phyloP scores from a whole-genome alignment of 2,113 vertebrate genomes.

The Amia ocellicauda region DNA sequence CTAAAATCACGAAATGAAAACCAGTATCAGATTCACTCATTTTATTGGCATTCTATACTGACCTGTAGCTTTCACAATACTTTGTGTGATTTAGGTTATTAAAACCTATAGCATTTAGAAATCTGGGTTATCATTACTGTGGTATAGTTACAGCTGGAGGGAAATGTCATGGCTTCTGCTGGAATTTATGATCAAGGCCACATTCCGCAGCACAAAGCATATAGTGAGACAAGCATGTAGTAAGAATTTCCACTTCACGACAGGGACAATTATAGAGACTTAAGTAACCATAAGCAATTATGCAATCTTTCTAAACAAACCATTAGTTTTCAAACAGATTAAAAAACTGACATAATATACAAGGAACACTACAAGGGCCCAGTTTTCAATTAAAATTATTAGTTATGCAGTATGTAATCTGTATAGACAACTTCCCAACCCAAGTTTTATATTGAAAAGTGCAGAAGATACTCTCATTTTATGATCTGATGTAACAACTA shows the following conservation, averaged over 20 bases:
- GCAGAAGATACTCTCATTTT: no score
- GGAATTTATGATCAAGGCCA: conserved; percentile 13
- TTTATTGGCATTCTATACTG: background rate
- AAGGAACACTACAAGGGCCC: no score
- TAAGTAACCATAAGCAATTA: background rate
- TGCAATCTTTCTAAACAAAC: background rate
- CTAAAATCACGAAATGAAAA: no score
- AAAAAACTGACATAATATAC: no score
- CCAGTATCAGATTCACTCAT: no score
- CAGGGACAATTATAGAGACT: background rate
- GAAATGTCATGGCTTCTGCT: background rate
- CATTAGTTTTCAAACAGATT: background rate
- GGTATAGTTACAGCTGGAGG: background rate
- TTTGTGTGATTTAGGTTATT: background rate
- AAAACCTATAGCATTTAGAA: background rate
- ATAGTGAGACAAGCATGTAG: background rate
- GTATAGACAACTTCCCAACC: no score
- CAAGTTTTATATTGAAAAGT: no score
- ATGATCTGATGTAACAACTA: no score
- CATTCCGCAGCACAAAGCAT: background rate
- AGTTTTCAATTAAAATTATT: no score
- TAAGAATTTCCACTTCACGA: background rate
- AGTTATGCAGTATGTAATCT: no score
- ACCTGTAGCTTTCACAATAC: background rate
- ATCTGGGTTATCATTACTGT: background rate